Base-by-base conservation (phyloP, 2,113 vertebrate species). In the Prolemur simus region DNA sequence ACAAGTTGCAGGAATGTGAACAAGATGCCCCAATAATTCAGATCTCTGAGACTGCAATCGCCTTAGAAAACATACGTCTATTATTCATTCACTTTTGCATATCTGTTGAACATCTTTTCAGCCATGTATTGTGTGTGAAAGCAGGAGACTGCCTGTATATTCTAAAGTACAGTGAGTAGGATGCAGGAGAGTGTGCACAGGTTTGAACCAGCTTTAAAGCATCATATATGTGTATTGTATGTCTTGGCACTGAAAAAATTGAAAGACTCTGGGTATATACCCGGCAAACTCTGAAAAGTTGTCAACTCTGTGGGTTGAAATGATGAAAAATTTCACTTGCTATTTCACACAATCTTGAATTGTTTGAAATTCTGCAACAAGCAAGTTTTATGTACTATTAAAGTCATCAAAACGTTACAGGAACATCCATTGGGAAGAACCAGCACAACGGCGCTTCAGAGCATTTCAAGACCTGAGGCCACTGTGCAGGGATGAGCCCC, bases 21-120 rank as follows among this genome's bases (percentile, higher is more conserved):
- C 18, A 58, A 96, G 80, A 64, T 37, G 17, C n/a, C 82, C 63
- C 86, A 39, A 52, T 91, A 63, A 88, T 29, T 95, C 14, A 86
- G 86, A 71, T 76, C 29, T 82, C 81, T 4, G 47, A n/a, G 63
- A 85, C 32, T 66, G 45, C 17, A 34, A 54, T 83, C 64, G 87
- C 73, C 78, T 86, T 88, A 58, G 95, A 89, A 95, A 94, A 91
- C 54, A 8, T 27, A 69, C 73, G 56, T 91, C 7, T 18, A 27
- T 83, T 91, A 66, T 76, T 85, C 47, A 66, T 76, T 85, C 47
- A 89, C 78, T 89, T 97, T 93, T 74, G 63, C 73, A 45, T 85
- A 84, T 91, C 95, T 95, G 90, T 60, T n/a, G 23, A 95, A 78
- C 18, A 49, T 66, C 34, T 86, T 94, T 95, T 96, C 82, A 95